A percentile compares a stretch with the other conserved stretches of the same genome.
Conservation (phyloP, 2,113 vertebrate genomes). For the Rhynchomys soricoides region DNA sequence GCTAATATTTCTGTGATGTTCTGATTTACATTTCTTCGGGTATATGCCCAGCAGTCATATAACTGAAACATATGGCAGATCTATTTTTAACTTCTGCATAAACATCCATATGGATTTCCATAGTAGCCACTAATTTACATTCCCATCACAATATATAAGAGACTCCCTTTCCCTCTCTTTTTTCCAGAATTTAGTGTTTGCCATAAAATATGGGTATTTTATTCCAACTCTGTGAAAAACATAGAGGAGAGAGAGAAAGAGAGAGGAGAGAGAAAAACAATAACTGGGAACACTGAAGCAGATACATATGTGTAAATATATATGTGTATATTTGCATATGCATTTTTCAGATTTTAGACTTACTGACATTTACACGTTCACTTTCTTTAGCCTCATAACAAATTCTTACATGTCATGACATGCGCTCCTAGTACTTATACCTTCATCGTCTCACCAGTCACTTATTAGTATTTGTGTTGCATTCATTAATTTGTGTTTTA, state of each 20-base stretch:
- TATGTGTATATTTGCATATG: background rate
- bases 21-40: background rate
- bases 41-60: background rate
- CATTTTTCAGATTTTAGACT: slow-evolving; percentile 50
- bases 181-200: background rate
- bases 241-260: background rate
- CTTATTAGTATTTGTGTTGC: slow-evolving; percentile 22
- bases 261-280: background rate
- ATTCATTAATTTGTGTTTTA: slow-evolving; percentile 51
- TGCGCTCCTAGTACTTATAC: background rate
- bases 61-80: background rate
- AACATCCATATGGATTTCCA: background rate
- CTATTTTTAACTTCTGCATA: background rate
- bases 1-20: background rate
- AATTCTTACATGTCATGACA: slow-evolving; percentile 14
- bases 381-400: slow-evolving; percentile 3
- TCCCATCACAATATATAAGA: background rate
- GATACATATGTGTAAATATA: background rate
- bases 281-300: slow-evolving; percentile 48
- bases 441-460: background rate
- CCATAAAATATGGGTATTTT: slow-evolving; percentile 64
- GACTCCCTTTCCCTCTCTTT: background rate
- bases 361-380: background rate
- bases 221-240: slow-evolving; percentile 43
- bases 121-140: background rate